Conservation (phyloP, 2,797 vertebrate genomes). For the Heterohyrax brucei region DNA sequence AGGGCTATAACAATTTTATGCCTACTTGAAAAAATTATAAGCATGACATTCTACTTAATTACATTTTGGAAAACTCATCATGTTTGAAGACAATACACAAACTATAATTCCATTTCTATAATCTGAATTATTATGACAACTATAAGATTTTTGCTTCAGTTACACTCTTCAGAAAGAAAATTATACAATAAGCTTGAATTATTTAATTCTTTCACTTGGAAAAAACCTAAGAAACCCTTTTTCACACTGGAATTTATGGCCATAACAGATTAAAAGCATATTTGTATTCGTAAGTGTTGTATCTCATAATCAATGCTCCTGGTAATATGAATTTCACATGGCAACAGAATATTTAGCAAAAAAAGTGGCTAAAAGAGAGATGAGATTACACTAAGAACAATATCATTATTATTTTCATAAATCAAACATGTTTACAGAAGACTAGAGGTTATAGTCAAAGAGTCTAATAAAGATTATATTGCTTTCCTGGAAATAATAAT, state of each 20-base stretch:
- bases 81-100: conserved; percentile 60
- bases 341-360: conserved; percentile 82
- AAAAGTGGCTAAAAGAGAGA: conserved; percentile 71
- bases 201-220: conserved; percentile 50
- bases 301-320: conserved; percentile 82
- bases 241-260: conserved; percentile 75
- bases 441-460: background rate
- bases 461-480: background rate
- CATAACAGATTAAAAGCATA: conserved; percentile 72
- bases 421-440: conserved; percentile 37
- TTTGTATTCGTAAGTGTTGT: conserved; percentile 70
- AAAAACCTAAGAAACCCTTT: conserved; percentile 59
- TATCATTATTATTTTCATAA: conserved; percentile 77
- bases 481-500: conserved; percentile 48
- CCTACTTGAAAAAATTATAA: conserved; percentile 59
- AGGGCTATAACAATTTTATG: conserved; percentile 16
- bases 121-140: conserved; percentile 73
- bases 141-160: conserved; percentile 83
- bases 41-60: conserved; percentile 61
- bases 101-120: conserved; percentile 47
- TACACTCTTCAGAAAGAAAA: conserved; percentile 84
- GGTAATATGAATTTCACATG: conserved; percentile 63
- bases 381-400: conserved; percentile 70
- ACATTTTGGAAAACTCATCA: conserved; percentile 65
- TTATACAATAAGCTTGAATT: conserved; percentile 79